phyloP scores from a whole-genome alignment of 2,113 vertebrate genomes.

The Vulpes vulpes region DNA sequence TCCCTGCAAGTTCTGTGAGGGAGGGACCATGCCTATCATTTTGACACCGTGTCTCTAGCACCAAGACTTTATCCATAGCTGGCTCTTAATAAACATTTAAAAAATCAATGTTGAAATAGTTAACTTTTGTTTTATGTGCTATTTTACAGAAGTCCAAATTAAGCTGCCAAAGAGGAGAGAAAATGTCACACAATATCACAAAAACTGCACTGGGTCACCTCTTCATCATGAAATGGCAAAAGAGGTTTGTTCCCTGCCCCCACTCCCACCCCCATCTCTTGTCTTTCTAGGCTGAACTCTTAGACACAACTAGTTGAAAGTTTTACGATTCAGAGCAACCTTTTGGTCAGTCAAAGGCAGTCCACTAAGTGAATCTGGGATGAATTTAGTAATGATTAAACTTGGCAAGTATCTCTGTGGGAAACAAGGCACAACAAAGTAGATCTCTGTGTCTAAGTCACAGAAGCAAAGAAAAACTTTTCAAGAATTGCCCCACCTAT shows the following conservation, averaged over 20 bases:
- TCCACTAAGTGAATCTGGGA: conserved; percentile 40
- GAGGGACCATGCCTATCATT: not conserved
- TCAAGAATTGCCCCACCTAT: conserved; percentile 64
- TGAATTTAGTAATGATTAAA: conserved; percentile 65
- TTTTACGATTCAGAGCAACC: conserved; percentile 39
- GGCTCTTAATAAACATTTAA: conserved; percentile 31
- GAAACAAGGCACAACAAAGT: conserved; percentile 46
- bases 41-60: not conserved
- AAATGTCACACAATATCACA: conserved; percentile 37
- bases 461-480: conserved; percentile 57
- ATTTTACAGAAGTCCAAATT: conserved; percentile 10
- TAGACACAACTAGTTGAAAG: conserved; percentile 17
- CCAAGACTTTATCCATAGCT: not conserved
- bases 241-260: not conserved
- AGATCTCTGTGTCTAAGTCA: conserved; percentile 65
- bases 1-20: not conserved
- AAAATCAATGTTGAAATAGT: not conserved
- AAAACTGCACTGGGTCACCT: not conserved
- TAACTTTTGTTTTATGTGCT: conserved; percentile 55
- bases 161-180: conserved; percentile 22
- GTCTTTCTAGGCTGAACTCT: not conserved
- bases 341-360: conserved; percentile 45
- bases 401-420: conserved; percentile 52
- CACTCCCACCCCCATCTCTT: not conserved
- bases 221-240: conserved; percentile 24